These are phyloP conservation scores for Dipus sagitta DNA, from an alignment of 2,797 vertebrate genomes.

Conservation along the genomic window DNA sequence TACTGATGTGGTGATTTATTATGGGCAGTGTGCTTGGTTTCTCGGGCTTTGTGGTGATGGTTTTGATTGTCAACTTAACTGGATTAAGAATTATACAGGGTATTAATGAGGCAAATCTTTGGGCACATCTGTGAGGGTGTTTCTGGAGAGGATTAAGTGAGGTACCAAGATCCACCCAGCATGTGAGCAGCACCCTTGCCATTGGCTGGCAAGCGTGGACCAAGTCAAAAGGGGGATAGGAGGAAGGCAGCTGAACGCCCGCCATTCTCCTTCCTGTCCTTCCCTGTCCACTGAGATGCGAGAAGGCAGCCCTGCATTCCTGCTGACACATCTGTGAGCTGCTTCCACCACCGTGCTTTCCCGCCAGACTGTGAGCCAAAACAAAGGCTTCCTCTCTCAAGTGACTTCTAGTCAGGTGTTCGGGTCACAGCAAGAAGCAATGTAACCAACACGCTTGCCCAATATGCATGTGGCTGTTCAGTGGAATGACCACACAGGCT, in stretches of 20 bases:
- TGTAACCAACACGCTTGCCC: too few relatives aligned
- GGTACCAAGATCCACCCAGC: background rate
- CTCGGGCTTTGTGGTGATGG: background rate
- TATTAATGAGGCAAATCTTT: background rate
- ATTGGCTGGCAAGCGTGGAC: too few relatives aligned
- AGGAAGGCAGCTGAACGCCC: background rate
- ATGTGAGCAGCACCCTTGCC: too few relatives aligned
- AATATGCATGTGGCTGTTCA: accelerated
- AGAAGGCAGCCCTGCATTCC: background rate
- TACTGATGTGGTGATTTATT: background rate
- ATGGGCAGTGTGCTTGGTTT: background rate
- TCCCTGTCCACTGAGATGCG: background rate
- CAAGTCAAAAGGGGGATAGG: background rate
- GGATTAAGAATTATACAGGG: background rate
- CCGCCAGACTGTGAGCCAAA: background rate
- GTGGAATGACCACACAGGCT: accelerated
- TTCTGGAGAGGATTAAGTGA: background rate
- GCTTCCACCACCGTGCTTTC: background rate
- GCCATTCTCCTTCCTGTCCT: background rate
- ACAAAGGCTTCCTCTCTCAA: background rate
- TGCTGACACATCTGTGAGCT: too few relatives aligned
- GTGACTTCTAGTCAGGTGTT: too few relatives aligned
- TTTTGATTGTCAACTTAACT: background rate
- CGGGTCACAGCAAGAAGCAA: background rate
- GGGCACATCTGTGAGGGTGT: background rate